Evolutionary conservation across 2,888 invertebrate genomes (phyloP), one percentile per base, ranked within the genome.

Genomic region (Rugalucina vietnamica): DNA sequence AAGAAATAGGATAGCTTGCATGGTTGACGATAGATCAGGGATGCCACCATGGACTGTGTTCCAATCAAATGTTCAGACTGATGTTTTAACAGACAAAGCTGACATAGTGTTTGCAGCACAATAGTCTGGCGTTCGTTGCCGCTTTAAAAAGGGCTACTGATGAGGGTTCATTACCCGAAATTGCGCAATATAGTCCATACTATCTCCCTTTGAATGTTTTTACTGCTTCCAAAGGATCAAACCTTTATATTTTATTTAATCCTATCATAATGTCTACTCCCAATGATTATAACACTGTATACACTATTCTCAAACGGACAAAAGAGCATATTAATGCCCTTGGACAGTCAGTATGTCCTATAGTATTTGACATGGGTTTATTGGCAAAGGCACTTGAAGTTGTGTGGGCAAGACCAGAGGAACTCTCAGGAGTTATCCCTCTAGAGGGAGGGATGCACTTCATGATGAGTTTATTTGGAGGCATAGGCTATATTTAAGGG

Each of bases 401-500:
- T 50, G 36, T 49, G n/a, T 77, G 77, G 71, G 12, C 50, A 14
- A 71, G 32, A 1, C 54, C 4, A 34, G 54, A 70, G 5, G 77
- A 70, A 54, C 3, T 50, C 0, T 1, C 32, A 5, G 71, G 77
- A 1, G 34, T 70, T 12, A 71, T 77, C 1, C 77, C 50, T 5
- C 1, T 39, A 0, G 77, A 77, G 50, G 77, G 77, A n/a, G 71
- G 77, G 1, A 77, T 77, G 71, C 71, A 77, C 34, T 32, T 77
- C 21, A 24, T 71, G 2, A 77, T 71, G 71, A 34, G n/a, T n/a
- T 36, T 77, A 0, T 50, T 77, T 10, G 50, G 70, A 5, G 77
- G 36, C 5, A 77, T 79, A 14, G 79, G 79, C 4, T n/a, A 27
- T 39, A 14, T 79, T 4, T 72, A 54, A 57, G 79, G 72, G 1